These are phyloP conservation scores for Conomelus anceps DNA, from an alignment of 2,888 invertebrate genomes.

Conservation along the genomic window DNA sequence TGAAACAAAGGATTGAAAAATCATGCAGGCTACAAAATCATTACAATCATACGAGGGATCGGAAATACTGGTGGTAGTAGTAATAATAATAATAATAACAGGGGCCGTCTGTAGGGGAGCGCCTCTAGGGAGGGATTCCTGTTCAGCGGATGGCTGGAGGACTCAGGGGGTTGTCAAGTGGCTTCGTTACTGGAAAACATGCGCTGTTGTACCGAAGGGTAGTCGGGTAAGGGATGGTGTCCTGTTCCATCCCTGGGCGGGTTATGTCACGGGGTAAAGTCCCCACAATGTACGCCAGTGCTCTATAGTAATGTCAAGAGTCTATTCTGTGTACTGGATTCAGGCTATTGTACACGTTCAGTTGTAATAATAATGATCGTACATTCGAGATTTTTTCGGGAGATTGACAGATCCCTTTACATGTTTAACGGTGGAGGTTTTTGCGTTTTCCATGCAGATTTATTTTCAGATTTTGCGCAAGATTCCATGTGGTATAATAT, in stretches of 20 bases:
- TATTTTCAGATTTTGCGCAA: too few species aligned
- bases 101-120: not conserved
- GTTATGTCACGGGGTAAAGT: not conserved
- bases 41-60: not conserved
- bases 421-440: not conserved
- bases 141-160: not conserved
- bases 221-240: not conserved
- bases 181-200: conserved; percentile 3
- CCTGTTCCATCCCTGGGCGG: not conserved
- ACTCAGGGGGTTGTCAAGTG: conserved; percentile 1
- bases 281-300: not conserved
- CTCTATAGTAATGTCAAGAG: not conserved
- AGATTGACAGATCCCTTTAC: not conserved
- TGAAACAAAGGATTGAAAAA: not conserved
- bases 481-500: too few species aligned
- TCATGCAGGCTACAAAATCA: not conserved
- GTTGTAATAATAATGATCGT: not conserved
- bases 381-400: not conserved
- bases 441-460: too few species aligned
- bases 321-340: not conserved
- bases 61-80: not conserved
- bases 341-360: not conserved
- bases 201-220: not conserved
- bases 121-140: not conserved
- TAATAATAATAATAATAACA: not conserved